phyloP scores from a whole-genome alignment of 2,797 vertebrate species.

The Myotis vivesi region DNA sequence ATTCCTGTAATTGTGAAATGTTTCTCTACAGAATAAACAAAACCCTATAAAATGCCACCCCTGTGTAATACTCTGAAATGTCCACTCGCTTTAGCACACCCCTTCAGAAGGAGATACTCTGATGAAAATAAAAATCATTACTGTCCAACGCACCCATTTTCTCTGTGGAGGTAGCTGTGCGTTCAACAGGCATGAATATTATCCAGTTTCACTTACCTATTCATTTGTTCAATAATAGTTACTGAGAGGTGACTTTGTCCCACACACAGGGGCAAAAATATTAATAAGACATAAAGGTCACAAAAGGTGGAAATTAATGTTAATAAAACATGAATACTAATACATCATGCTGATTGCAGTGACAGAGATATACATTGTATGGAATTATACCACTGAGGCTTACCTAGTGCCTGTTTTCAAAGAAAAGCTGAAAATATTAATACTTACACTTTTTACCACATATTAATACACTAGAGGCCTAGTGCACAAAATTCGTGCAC shows the following conservation, averaged over 20 bases:
- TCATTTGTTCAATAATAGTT: background rate
- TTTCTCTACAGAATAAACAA: conserved; percentile 36
- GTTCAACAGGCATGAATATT: background rate
- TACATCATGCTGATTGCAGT: background rate
- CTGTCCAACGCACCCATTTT: background rate
- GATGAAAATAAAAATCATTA: conserved; percentile 50
- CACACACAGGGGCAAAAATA: background rate
- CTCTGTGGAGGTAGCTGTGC: background rate
- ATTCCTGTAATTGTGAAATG: conserved; percentile 56
- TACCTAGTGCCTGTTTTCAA: background rate
- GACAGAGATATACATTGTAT: background rate
- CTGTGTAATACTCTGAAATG: conserved; percentile 46
- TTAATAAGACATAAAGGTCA: background rate
- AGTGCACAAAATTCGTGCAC: too few relatives aligned
- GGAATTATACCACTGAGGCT: background rate
- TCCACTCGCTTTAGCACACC: conserved; percentile 9
- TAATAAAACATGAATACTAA: background rate
- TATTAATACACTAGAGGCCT: too few relatives aligned
- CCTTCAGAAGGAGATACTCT: background rate
- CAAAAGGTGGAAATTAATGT: background rate
- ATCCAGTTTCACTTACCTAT: background rate
- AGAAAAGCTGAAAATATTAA: background rate
- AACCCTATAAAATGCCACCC: conserved; percentile 25
- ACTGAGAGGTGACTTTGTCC: background rate
- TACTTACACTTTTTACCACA: background rate